These are phyloP conservation scores for Camelus bactrianus DNA, from an alignment of 2,113 vertebrate species.

Conservation along the genomic window DNA sequence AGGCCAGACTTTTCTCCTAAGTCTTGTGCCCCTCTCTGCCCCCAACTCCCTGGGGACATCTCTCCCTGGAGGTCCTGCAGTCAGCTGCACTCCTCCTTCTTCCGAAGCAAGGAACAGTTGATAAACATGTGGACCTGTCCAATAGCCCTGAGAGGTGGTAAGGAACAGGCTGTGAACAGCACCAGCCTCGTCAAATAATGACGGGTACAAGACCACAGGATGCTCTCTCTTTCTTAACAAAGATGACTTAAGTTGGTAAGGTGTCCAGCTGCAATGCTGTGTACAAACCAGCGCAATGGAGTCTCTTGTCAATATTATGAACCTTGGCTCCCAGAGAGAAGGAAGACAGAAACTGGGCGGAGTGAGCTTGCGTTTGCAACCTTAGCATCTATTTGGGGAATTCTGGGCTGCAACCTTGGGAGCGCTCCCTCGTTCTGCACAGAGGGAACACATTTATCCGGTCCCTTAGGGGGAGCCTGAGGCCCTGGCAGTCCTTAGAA, in stretches of 20 bases:
- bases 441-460: neutral
- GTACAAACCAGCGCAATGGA: neutral
- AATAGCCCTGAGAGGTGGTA: neutral
- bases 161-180: neutral
- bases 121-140: neutral
- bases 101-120: neutral
- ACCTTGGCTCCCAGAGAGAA: neutral
- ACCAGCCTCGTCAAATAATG: neutral
- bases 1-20: neutral
- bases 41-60: neutral
- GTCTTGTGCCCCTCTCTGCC: neutral
- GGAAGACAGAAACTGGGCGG: neutral
- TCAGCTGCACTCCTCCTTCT: neutral
- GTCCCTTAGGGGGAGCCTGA: neutral
- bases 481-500: neutral
- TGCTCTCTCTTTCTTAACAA: neutral
- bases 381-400: neutral
- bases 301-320: neutral
- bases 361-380: neutral
- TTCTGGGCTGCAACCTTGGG: neutral
- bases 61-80: neutral
- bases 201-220: neutral
- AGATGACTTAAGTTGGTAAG: neutral
- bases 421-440: neutral
- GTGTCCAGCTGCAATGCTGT: neutral